Conservation (phyloP, 2,797 vertebrate species). For the Adrianichthys oophorus region DNA sequence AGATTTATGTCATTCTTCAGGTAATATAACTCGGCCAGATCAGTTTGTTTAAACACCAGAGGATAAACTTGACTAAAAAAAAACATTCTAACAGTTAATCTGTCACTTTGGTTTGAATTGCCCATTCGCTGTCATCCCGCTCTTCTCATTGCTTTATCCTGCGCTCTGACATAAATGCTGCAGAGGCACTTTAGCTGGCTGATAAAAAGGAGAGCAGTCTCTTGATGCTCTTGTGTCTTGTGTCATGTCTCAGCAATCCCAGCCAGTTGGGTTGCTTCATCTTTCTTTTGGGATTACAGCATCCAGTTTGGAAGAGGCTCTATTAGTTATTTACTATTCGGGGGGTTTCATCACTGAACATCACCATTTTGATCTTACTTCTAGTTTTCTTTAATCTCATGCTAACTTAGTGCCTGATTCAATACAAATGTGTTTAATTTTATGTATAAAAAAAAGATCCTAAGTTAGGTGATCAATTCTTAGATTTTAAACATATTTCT, state of each 20-base stretch:
- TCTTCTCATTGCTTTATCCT: slow-evolving; percentile 23
- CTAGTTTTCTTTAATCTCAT: slow-evolving; percentile 22
- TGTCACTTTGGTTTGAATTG: slow-evolving; percentile 3
- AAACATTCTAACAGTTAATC: too few relatives aligned
- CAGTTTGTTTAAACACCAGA: too few relatives aligned
- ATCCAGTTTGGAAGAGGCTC: background rate
- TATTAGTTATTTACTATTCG: slow-evolving; percentile 18
- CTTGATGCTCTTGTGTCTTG: slow-evolving; percentile 17
- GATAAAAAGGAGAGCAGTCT: slow-evolving; percentile 26
- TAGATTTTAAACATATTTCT: too few relatives aligned
- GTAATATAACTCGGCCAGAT: too few relatives aligned
- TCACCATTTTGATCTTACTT: background rate
- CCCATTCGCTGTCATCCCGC: slow-evolving; percentile 4
- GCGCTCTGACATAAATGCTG: slow-evolving; percentile 44
- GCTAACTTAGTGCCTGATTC: slow-evolving; percentile 33
- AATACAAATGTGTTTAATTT: background rate
- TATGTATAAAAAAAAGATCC: too few relatives aligned
- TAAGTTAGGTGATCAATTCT: too few relatives aligned
- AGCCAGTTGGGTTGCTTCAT: slow-evolving; percentile 14
- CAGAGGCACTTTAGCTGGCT: slow-evolving; percentile 35
- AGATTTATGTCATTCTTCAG: too few relatives aligned
- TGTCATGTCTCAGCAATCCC: slow-evolving; percentile 16
- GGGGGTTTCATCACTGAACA: slow-evolving; percentile 6
- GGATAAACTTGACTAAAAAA: too few relatives aligned
- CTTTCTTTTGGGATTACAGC: slow-evolving; percentile 1